Percentiles rank a stretch among this genome's conserved stretches.
phyloP scores from a whole-genome alignment of 2,888 invertebrate species.

The Meandrusa payeni region DNA sequence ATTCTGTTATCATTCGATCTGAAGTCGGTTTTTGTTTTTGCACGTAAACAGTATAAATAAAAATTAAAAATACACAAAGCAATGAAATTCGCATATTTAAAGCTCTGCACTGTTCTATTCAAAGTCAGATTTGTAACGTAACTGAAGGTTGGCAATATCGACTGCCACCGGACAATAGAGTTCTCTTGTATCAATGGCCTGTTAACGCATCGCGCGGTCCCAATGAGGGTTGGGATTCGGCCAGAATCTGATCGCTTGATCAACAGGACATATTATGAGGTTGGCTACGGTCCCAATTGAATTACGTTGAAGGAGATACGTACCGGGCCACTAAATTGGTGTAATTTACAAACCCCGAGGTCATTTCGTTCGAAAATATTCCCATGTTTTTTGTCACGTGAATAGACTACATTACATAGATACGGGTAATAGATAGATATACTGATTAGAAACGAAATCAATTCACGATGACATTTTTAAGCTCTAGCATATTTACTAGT shows the following conservation, averaged over 20 bases:
- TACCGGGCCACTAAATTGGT: slow-evolving; percentile 3
- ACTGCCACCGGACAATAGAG: slow-evolving; percentile 12
- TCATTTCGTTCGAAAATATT: no score
- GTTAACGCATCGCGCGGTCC: slow-evolving; percentile 15
- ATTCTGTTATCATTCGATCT: no score
- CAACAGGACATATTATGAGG: slow-evolving; percentile 24
- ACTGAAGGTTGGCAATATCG: slow-evolving; percentile 4
- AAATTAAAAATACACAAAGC: neutral
- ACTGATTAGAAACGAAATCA: no score
- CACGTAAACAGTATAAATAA: no score
- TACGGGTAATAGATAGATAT: no score
- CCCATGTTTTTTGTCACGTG: no score
- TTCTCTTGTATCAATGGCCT: slow-evolving; percentile 20
- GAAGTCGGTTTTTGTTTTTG: no score
- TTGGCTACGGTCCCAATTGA: slow-evolving; percentile 25
- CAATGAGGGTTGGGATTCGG: slow-evolving; percentile 17
- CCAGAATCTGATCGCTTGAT: slow-evolving; percentile 24
- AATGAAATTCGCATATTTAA: neutral
- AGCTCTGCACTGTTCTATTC: neutral
- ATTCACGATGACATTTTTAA: no score
- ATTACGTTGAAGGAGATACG: slow-evolving; percentile 17
- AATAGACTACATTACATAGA: no score
- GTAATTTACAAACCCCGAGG: neutral
- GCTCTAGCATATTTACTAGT: no score
- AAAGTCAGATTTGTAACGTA: slow-evolving; percentile 1